A percentile compares a stretch with the other conserved stretches of the same genome.
Evolutionary conservation across 2,797 vertebrate genomes (phyloP).

Genomic region (Amphiprion clarkii): DNA sequence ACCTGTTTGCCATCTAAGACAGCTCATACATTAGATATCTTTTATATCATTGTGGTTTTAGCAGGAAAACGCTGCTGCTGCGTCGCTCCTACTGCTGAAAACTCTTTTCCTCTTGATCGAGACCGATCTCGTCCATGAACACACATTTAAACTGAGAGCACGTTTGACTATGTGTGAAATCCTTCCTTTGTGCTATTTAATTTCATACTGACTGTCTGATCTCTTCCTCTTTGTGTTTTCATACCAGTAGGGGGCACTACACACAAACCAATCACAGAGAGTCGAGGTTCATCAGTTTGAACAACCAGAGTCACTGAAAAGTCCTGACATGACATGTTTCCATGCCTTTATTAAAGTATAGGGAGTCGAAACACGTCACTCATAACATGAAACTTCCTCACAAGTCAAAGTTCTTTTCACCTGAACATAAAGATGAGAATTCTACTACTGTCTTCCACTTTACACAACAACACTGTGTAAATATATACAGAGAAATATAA

Average conservation of each 20-base stretch:
- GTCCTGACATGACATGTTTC: too few species aligned
- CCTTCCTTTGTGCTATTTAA: not conserved
- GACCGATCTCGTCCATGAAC: not conserved
- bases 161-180: not conserved
- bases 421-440: too few species aligned
- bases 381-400: too few species aligned
- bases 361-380: too few species aligned
- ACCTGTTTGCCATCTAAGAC: not conserved
- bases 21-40: too few species aligned
- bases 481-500: too few species aligned
- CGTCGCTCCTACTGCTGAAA: not conserved
- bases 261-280: conserved; percentile 68
- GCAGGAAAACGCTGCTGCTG: not conserved
- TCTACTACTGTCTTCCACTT: too few species aligned
- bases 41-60: not conserved
- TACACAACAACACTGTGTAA: too few species aligned
- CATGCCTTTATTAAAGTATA: too few species aligned
- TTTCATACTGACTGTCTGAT: not conserved
- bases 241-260: conserved; percentile 79
- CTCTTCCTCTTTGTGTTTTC: not conserved
- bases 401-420: too few species aligned
- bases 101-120: not conserved
- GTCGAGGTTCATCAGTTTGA: too few species aligned
- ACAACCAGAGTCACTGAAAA: not conserved
- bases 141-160: conserved; percentile 3